Percentiles rank a stretch among this genome's conserved stretches.
Conservation (phyloP, 2,113 vertebrate species). For the Stegastes partitus region DNA sequence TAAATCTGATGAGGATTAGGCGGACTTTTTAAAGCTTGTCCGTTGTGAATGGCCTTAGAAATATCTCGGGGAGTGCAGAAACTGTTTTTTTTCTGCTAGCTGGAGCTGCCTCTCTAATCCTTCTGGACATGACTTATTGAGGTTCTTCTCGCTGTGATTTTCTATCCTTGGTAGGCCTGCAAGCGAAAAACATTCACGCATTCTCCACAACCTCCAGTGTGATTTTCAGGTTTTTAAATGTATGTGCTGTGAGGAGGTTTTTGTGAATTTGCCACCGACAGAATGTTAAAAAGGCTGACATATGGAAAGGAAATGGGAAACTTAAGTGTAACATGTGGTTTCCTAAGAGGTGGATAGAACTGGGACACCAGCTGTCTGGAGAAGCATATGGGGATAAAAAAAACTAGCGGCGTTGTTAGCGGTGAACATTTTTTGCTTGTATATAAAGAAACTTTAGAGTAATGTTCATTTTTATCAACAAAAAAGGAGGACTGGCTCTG, state of each 20-base stretch:
- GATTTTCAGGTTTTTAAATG: slow-evolving; percentile 59
- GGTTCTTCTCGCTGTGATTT: slow-evolving; percentile 47
- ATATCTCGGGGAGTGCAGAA: slow-evolving; percentile 57
- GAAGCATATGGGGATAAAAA: not conserved
- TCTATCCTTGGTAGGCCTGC: slow-evolving; percentile 32
- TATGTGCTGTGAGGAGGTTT: slow-evolving; percentile 33
- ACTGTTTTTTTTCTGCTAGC: slow-evolving; percentile 26
- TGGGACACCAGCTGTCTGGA: not conserved
- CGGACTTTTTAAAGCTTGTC: slow-evolving; percentile 57
- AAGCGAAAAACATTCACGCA: slow-evolving; percentile 55
- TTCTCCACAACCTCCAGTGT: slow-evolving; percentile 26
- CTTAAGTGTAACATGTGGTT: slow-evolving; percentile 21
- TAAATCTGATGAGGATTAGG: slow-evolving; percentile 72
- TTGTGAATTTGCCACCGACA: slow-evolving; percentile 29
- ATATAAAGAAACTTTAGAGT: not conserved
- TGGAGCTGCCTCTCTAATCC: slow-evolving; percentile 63
- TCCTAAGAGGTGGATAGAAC: slow-evolving; percentile 16
- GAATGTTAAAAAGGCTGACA: slow-evolving; percentile 44
- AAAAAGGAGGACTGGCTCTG: too few relatives aligned
- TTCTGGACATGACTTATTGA: slow-evolving; percentile 57
- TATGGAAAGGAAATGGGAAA: slow-evolving; percentile 51
- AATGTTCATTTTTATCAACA: not conserved
- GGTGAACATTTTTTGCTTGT: not conserved
- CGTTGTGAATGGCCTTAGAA: slow-evolving; percentile 61
- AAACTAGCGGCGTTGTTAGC: not conserved